Evolutionary conservation across 2,888 invertebrate species (phyloP).

Genomic region (Campoletis raptor): DNA sequence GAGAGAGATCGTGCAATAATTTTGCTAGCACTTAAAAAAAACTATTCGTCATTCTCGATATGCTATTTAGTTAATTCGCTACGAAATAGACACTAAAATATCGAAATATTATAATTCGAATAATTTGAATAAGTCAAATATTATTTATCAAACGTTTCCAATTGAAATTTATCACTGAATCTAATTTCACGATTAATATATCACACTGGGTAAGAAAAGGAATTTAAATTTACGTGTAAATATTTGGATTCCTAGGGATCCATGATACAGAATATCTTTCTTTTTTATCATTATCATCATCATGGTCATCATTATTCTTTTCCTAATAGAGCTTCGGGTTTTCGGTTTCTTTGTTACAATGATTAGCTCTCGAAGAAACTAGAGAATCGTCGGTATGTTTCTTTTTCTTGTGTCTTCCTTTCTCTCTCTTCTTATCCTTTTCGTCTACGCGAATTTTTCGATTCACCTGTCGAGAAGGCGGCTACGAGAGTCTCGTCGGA

Average conservation of each 20-base stretch:
- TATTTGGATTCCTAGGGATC: constrained; percentile 38
- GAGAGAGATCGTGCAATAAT: constrained; percentile 9
- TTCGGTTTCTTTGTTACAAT: constrained; percentile 51
- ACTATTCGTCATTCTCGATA: background rate
- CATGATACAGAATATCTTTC: constrained; percentile 11
- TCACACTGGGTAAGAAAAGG: background rate
- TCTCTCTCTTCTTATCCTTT: constrained; percentile 68
- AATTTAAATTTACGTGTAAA: constrained; percentile 47
- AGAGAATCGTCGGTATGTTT: constrained; percentile 42
- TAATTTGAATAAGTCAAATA: constrained; percentile 11
- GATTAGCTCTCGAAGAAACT: constrained; percentile 59
- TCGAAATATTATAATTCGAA: constrained; percentile 8
- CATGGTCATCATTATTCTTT: constrained; percentile 48
- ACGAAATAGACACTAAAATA: constrained; percentile 19
- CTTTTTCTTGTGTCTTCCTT: constrained; percentile 29
- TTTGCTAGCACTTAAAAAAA: constrained; percentile 3
- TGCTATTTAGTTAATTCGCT: background rate
- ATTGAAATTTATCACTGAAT: constrained; percentile 25
- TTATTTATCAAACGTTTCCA: constrained; percentile 16
- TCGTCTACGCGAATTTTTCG: constrained; percentile 75
- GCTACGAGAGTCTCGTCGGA: constrained; percentile 69
- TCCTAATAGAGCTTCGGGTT: constrained; percentile 26
- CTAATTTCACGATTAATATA: constrained; percentile 47
- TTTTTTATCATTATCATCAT: constrained; percentile 55
- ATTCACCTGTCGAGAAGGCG: constrained; percentile 80